These are phyloP conservation scores for Nemurella pictetii DNA, from an alignment of 2,888 invertebrate genomes.

Conservation along the genomic window DNA sequence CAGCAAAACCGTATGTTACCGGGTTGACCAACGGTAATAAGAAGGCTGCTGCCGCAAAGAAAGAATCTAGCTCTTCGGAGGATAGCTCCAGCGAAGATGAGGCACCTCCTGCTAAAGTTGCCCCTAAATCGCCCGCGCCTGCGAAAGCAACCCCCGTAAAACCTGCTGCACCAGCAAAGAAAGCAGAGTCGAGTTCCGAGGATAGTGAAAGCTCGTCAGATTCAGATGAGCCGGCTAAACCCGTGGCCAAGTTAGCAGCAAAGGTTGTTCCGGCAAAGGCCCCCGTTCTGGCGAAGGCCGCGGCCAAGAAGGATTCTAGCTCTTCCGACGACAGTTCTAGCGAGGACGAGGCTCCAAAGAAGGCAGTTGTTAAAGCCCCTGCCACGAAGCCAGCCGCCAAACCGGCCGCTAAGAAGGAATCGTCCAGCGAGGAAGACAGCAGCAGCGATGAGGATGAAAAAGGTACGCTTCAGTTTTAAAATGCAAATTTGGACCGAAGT, in stretches of 20 bases:
- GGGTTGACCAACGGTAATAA: conserved; percentile 32
- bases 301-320: conserved; percentile 40
- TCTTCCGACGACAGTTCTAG: conserved; percentile 37
- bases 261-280: conserved; percentile 39
- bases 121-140: conserved; percentile 44
- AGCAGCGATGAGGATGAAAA: conserved; percentile 48
- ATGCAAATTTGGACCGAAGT: too few species aligned
- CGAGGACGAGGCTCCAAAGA: conserved; percentile 46
- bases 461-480: not conserved
- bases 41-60: conserved; percentile 30
- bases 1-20: conserved; percentile 44
- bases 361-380: conserved; percentile 42
- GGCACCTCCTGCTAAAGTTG: conserved; percentile 37
- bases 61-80: conserved; percentile 29
- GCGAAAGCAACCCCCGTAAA: conserved; percentile 40
- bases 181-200: conserved; percentile 36
- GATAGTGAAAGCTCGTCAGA: conserved; percentile 38
- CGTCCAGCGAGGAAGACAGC: conserved; percentile 44
- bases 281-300: conserved; percentile 41
- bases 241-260: not conserved
- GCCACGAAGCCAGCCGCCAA: conserved; percentile 41
- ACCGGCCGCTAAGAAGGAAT: conserved; percentile 43
- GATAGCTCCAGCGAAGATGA: conserved; percentile 35
- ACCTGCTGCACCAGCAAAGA: conserved; percentile 42
- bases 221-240: conserved; percentile 42